phyloP scores from a whole-genome alignment of 2,888 invertebrate genomes.

The Lithophane socia region DNA sequence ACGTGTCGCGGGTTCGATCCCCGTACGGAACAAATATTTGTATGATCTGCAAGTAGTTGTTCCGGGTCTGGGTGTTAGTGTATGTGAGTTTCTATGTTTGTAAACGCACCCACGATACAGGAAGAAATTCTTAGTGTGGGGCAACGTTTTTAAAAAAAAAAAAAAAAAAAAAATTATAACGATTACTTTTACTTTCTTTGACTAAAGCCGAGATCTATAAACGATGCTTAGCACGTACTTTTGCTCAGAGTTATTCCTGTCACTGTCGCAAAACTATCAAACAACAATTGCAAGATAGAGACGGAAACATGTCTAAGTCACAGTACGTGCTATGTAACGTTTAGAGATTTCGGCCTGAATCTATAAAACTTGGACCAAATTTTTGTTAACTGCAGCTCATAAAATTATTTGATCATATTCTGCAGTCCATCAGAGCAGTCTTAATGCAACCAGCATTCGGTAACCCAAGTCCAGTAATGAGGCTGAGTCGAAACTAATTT shows the following conservation, averaged over 20 bases:
- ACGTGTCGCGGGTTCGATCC: too few relatives aligned
- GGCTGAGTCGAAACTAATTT: slow-evolving; percentile 82
- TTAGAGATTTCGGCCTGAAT: background rate
- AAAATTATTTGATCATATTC: slow-evolving; percentile 6
- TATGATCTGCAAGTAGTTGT: too few relatives aligned
- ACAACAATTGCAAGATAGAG: background rate
- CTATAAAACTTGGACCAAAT: background rate
- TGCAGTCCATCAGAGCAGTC: slow-evolving; percentile 20
- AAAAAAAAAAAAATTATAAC: too few relatives aligned
- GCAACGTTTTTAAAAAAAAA: too few relatives aligned
- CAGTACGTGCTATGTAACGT: background rate
- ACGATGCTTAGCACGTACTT: too few relatives aligned
- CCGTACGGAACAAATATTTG: too few relatives aligned
- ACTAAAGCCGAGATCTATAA: background rate
- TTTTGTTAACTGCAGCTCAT: background rate
- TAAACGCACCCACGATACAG: too few relatives aligned
- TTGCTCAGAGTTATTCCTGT: background rate
- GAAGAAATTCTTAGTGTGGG: too few relatives aligned
- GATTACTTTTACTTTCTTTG: background rate
- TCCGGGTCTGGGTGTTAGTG: too few relatives aligned
- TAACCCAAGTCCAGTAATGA: slow-evolving; percentile 77
- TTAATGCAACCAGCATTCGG: slow-evolving; percentile 40
- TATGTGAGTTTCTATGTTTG: too few relatives aligned
- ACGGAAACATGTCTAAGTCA: background rate
- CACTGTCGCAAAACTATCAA: background rate